Evolutionary conservation across 2,113 vertebrate species (phyloP).

Genomic region (Castor canadensis): DNA sequence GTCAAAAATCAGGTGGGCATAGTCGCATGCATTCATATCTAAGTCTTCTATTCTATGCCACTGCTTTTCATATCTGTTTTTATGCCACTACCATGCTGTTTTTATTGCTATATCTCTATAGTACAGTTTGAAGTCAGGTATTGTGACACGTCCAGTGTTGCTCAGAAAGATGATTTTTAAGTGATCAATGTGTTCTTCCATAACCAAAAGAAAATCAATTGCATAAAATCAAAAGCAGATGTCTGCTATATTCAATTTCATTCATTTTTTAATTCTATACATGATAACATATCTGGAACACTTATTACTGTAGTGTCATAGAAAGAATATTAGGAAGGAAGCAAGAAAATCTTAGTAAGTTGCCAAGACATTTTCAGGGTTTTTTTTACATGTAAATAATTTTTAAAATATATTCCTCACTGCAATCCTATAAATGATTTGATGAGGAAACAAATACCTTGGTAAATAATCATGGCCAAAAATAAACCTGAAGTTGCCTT

Average conservation of each 20-base stretch:
- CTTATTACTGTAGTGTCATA: background rate
- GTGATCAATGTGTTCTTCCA: background rate
- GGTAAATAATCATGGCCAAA: conserved; percentile 21
- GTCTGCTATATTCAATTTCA: background rate
- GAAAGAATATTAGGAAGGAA: background rate
- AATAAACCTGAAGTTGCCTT: background rate
- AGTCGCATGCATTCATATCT: too few species aligned
- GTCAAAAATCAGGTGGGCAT: too few species aligned
- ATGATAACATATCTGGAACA: background rate
- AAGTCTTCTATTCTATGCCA: too few species aligned
- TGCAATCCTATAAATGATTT: background rate
- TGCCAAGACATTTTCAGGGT: background rate
- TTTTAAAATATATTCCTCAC: conserved; percentile 6
- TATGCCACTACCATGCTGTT: too few species aligned
- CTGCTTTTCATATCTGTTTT: too few species aligned
- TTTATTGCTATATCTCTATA: too few species aligned
- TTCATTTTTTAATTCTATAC: conserved; percentile 32
- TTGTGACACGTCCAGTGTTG: too few species aligned
- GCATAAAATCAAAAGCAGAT: background rate
- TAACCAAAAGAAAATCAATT: conserved; percentile 10
- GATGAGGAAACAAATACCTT: background rate
- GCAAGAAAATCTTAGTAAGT: background rate
- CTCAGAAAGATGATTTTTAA: background rate
- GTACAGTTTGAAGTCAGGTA: too few species aligned
- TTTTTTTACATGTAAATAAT: conserved; percentile 17